Conservation (phyloP, 1,140 invertebrate genomes). For the Branchinecta lynchi region DNA sequence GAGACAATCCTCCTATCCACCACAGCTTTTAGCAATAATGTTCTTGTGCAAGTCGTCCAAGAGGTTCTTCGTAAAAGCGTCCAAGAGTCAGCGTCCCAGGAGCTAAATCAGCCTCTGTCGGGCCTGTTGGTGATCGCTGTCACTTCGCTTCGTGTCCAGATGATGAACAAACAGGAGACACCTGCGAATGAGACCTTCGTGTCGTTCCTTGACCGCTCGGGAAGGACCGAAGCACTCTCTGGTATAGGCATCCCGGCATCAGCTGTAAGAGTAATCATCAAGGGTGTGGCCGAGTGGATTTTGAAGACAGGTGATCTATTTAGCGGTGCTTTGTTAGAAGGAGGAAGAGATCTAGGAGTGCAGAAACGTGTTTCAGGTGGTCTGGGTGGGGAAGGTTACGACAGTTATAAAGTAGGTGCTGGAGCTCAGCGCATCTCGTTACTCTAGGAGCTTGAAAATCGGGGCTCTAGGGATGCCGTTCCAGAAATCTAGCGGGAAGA, state of each 20-base stretch:
- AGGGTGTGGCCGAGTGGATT: background rate
- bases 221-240: background rate
- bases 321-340: no score
- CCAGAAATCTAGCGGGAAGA: no score
- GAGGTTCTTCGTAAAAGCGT: background rate
- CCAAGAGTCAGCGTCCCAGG: background rate
- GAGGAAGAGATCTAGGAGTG: no score
- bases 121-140: background rate
- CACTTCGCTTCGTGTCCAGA: background rate
- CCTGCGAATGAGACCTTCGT: background rate
- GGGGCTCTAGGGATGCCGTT: no score
- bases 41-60: background rate
- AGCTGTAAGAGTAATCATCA: background rate
- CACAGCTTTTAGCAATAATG: background rate
- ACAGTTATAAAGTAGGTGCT: no score
- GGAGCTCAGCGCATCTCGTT: no score
- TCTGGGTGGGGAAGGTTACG: no score
- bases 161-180: background rate
- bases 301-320: background rate
- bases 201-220: background rate
- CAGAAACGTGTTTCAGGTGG: no score
- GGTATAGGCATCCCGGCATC: background rate
- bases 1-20: background rate
- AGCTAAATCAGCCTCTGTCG: background rate
- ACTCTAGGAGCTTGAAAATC: no score